Percentiles rank a stretch among this genome's conserved stretches.
phyloP scores from a whole-genome alignment of 2,113 vertebrate species.

The Ivindomyrus marchei region DNA sequence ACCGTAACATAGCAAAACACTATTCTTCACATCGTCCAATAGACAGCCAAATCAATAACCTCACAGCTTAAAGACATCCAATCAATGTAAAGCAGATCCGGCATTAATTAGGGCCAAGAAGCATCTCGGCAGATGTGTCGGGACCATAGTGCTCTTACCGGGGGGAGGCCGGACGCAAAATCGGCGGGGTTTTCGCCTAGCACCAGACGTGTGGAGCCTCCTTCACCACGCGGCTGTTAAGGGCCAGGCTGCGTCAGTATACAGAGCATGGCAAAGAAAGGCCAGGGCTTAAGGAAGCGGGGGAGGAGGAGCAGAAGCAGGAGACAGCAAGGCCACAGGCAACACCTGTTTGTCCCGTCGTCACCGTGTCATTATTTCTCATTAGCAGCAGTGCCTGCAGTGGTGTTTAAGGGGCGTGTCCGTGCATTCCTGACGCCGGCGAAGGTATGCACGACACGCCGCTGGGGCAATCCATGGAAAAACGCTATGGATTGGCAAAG shows the following conservation, averaged over 20 bases:
- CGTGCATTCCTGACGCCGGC: constrained; percentile 39
- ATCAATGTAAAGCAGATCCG: constrained; percentile 57
- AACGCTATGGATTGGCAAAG: neutral
- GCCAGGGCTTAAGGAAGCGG: neutral
- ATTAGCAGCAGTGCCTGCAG: constrained; percentile 49
- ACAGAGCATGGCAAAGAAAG: neutral
- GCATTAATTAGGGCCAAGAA: constrained; percentile 54
- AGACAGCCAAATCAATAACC: constrained; percentile 56
- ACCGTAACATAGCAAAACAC: constrained; percentile 23
- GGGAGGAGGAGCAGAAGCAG: constrained; percentile 18
- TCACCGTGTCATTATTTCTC: constrained; percentile 54
- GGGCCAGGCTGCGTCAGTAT: neutral
- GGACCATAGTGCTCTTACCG: constrained; percentile 35
- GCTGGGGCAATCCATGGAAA: constrained; percentile 31
- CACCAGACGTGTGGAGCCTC: constrained; percentile 18
- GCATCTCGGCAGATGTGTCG: constrained; percentile 49
- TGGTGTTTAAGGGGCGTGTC: constrained; percentile 34
- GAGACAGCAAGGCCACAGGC: constrained; percentile 20
- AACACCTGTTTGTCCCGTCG: constrained; percentile 61
- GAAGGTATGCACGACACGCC: constrained; percentile 42
- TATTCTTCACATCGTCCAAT: constrained; percentile 52
- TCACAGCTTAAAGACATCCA: constrained; percentile 49
- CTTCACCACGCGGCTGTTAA: neutral
- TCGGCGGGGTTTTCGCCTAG: constrained; percentile 27
- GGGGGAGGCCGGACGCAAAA: constrained; percentile 31